Evolutionary conservation across 2,888 invertebrate genomes (phyloP), one percentile per base, ranked within the genome.

Genomic region (Chrysolina americana): DNA sequence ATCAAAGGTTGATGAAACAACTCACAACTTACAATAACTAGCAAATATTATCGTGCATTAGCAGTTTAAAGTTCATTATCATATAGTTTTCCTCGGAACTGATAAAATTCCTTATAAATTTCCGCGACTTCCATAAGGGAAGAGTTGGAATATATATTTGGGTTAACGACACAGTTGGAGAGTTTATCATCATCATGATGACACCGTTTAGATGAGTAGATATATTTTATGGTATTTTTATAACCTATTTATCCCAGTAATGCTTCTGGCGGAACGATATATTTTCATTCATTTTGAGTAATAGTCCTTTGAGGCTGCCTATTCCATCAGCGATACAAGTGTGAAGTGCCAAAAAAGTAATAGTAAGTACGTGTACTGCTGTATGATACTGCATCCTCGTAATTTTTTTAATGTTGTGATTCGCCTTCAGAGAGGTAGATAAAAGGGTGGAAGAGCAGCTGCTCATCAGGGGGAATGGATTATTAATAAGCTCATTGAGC

Each of bases 171-270:
- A 41, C 59, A 41, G 64, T 68, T 44, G 53, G 53, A 63, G 53
- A 50, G 50, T 56, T 68, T 69, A 63, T 73, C 68, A 65, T 41
- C 53, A 73, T 65, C 64, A 73, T 28, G 53, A 53, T 53, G 23
- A 21, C 53, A 41, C 65, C 65, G 48, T 73, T 69, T 65, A 48
- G 63, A 69, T 73, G 69, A 73, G 47, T 68, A 69, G 64, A 66
- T 73, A 63, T 65, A 69, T 69, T 73, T 73, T 73, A 73, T 64
- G 36, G 41, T 64, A 56, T 69, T 65, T 59, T 59, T 53, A 73
- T 64, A 50, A 69, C 69, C 69, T 65, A 63, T 59, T 65, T 73
- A 73, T 73, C 59, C 41, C 65, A 48, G 63, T 59, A 69, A 56
- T 65, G 65, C 36, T 36, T 36, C 36, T 59, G 59, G 23, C 36